These are phyloP conservation scores for Crossocerus cetratus DNA, from an alignment of 2,888 invertebrate species.

Conservation along the genomic window DNA sequence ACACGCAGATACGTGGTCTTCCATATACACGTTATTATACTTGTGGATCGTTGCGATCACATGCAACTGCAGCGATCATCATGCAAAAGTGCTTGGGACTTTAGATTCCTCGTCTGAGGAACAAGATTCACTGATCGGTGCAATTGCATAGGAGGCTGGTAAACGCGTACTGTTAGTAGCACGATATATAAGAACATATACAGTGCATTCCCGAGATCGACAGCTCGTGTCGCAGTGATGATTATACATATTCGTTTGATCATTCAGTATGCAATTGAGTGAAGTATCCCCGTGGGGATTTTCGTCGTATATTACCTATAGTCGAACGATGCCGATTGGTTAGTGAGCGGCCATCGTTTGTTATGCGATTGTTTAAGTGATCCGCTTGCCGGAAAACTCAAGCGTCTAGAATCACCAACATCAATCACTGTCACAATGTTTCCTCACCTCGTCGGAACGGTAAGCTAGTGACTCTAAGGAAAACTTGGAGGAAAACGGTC, in stretches of 20 bases:
- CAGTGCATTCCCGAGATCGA: conserved; percentile 40
- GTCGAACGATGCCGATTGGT: conserved; percentile 75
- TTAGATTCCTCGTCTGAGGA: too few species aligned
- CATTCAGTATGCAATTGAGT: conserved; percentile 25
- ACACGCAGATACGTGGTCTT: conserved; percentile 37
- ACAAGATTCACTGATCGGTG: too few species aligned
- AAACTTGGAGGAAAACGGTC: not conserved
- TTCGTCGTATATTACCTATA: conserved; percentile 72
- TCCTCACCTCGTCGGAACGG: conserved; percentile 19
- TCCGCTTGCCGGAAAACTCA: conserved; percentile 76
- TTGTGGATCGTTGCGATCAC: conserved; percentile 13
- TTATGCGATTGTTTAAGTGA: conserved; percentile 74
- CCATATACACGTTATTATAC: conserved; percentile 7
- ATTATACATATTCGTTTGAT: conserved; percentile 21
- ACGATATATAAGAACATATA: conserved; percentile 61
- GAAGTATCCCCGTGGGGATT: conserved; percentile 44
- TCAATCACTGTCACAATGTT: conserved; percentile 53
- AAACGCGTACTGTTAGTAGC: conserved; percentile 50
- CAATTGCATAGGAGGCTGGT: too few species aligned
- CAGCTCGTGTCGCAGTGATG: conserved; percentile 17
- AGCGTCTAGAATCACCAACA: conserved; percentile 75
- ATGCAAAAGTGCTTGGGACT: too few species aligned
- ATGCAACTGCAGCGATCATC: conserved; percentile 37
- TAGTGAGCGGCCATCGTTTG: conserved; percentile 75
- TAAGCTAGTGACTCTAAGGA: not conserved